Conservation (phyloP, 2,113 vertebrate species). For the Calyptomena viridis region DNA sequence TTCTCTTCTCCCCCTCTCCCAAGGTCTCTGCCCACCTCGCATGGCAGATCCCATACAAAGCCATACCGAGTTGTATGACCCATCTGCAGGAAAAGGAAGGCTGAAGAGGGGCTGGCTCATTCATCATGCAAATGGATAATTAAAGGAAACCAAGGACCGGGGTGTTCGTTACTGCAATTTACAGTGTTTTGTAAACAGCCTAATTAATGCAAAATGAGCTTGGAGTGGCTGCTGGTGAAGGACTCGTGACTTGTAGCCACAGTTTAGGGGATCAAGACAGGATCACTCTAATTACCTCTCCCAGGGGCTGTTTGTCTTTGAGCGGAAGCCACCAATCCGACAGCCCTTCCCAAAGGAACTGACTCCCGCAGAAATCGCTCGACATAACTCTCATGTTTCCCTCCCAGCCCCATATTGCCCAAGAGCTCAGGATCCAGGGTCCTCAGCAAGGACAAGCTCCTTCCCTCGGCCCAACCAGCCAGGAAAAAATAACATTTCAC, state of each 20-base stretch:
- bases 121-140: conserved; percentile 30
- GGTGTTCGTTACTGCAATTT: conserved; percentile 26
- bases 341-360: neutral
- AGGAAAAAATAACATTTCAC: neutral
- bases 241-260: neutral
- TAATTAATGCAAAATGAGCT: conserved; percentile 45
- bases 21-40: neutral
- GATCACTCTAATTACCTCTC: conserved; percentile 36
- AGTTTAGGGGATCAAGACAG: neutral
- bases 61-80: neutral
- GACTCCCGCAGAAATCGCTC: neutral
- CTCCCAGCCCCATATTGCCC: neutral
- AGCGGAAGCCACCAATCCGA: accelerated
- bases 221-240: conserved; percentile 30
- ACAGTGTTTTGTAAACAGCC: conserved; percentile 61
- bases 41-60: neutral
- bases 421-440: accelerated
- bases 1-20: neutral
- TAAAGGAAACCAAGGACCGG: conserved; percentile 10
- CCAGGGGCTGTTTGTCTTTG: neutral
- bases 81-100: neutral
- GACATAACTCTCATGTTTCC: neutral
- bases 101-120: neutral
- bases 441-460: accelerated
- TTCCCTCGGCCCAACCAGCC: neutral